Base-by-base conservation (phyloP, 23 tunicate genomes). In the Clavelina lepadiformis region DNA sequence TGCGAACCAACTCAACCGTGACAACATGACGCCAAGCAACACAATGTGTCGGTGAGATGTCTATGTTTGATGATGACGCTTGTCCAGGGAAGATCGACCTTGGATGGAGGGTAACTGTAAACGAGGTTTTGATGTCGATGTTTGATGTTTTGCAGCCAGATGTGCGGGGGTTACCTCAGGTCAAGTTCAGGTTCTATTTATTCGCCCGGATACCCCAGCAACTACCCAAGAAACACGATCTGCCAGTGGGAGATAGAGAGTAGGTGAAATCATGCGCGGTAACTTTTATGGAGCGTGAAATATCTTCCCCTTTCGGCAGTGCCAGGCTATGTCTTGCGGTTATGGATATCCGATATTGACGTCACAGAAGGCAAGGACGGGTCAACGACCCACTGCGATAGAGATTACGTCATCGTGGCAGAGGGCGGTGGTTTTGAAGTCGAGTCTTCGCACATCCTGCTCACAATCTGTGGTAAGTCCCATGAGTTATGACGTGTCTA, bases 331-430 rank as follows among this genome's bases (percentile, higher is more conserved):
- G 60, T 77, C 13, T 63, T 84, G 5, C 51, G 67, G 3, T 49
- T 84, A 5, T 84, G 83, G 93, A 37, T 84, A 18, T 65, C 68
- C 28, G 78, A 76, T 45, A 35, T 84, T 25, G 76, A 76, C 38
- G 51, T 76, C 19, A 72, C 44, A 8, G 20, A 31, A 21, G 72
- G 67, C 3, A 1, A 21, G 7, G 24, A 34, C 19, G 63, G 55
- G 20, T 58, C 41, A 2, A 30, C 60, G 22, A 66, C 47, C 22
- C 4, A 24, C 15, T 84, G 93, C 57, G 38, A 67, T 41, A 65
- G 45, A 6, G 82, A 71, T 47, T 6, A 38, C 20, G 65, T 84
- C 0, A 51, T 33, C 46, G 59, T 84, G 31, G 6, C 63, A 52
- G 93, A 84, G 29, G 93, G 93, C 18, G 69, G 70, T 47, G 33